These are phyloP conservation scores for Brachyistius frenatus DNA, from an alignment of 2,113 vertebrate genomes.

Conservation along the genomic window DNA sequence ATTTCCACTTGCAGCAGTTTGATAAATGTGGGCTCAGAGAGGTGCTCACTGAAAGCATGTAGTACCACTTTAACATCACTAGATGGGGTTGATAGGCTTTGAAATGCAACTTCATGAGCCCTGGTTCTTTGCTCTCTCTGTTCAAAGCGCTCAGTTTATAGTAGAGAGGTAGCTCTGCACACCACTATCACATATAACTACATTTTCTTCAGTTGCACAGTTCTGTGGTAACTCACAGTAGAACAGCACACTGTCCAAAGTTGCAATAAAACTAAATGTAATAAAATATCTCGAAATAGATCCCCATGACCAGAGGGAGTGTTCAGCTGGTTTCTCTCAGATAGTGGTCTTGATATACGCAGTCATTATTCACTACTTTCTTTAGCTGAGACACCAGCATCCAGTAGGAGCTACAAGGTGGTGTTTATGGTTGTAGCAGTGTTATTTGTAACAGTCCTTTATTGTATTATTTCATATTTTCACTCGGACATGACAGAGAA, in stretches of 20 bases:
- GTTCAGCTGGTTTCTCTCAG: too few species aligned
- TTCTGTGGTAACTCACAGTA: not conserved
- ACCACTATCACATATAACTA: not conserved
- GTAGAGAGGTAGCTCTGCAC: not conserved
- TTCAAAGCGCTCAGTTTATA: not conserved
- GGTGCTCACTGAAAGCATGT: not conserved
- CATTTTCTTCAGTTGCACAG: not conserved
- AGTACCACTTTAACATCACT: slow-evolving; percentile 31
- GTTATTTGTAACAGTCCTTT: slow-evolving; percentile 2
- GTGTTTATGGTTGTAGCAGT: not conserved
- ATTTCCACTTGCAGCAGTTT: not conserved
- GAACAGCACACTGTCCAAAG: not conserved
- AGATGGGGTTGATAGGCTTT: slow-evolving; percentile 51
- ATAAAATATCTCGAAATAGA: too few species aligned
- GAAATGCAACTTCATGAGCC: not conserved
- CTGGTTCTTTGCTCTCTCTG: slow-evolving; percentile 4
- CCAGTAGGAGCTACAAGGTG: slow-evolving; percentile 3
- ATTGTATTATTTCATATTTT: not conserved
- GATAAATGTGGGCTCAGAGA: not conserved
- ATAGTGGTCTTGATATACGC: too few species aligned
- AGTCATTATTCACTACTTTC: not conserved
- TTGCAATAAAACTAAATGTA: too few species aligned
- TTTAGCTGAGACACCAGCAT: slow-evolving; percentile 8
- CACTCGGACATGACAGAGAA: not conserved
- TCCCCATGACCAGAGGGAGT: too few species aligned